Base-by-base conservation (phyloP, 2,113 vertebrate genomes). In the Pyrgilauda ruficollis region DNA sequence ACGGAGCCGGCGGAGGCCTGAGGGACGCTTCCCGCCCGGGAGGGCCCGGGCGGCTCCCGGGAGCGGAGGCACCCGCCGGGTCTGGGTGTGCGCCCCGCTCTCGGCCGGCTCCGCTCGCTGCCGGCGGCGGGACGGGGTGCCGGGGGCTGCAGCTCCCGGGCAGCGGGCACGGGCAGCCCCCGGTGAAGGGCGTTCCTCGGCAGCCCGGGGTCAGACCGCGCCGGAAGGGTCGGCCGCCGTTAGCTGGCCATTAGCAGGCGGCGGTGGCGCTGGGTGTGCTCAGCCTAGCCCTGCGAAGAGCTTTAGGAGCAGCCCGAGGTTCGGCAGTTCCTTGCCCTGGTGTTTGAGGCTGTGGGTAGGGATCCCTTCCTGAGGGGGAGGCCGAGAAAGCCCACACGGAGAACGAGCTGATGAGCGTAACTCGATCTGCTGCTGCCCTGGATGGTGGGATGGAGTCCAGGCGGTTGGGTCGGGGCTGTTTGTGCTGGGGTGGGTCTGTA, bases 161-260 rank as follows among this genome's bases (percentile, higher is more conserved):
- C 28, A 35, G 86, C 23, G 17, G 79, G 8, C 41, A 0, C 9
- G 7, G 1, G 0, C 2, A 1, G 23, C 0, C 2, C 58, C 13
- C 7, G 0, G 24, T 0, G 44, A 15, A 7, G 75, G 3, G 4
- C 15, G 0, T 2, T 35, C 55, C 28, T 7, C 1, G 4, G 33
- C 24, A 0, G 78, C 31, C 1, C 24, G 2, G 33, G 55, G 56
- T 23, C 56, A 17, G 47, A 28, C 19, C 0, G 6, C 2, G 0
- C 1, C 10, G 4, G 1, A 2, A 23, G 17, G 30, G 1, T 1
- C 2, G 47, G 0, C 11, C 2, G 43, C 22, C 24, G 1, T 11
- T 13, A 11, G 1, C 20, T 9, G 81, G 1, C 8, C 17, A 1
- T 14, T 6, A 7, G 1, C 43, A 21, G 73, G 18, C 52, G 0